A percentile compares a stretch with the other conserved stretches of the same genome.
Evolutionary conservation across 2,113 vertebrate genomes (phyloP).

Genomic region (Eurystomus gularis): DNA sequence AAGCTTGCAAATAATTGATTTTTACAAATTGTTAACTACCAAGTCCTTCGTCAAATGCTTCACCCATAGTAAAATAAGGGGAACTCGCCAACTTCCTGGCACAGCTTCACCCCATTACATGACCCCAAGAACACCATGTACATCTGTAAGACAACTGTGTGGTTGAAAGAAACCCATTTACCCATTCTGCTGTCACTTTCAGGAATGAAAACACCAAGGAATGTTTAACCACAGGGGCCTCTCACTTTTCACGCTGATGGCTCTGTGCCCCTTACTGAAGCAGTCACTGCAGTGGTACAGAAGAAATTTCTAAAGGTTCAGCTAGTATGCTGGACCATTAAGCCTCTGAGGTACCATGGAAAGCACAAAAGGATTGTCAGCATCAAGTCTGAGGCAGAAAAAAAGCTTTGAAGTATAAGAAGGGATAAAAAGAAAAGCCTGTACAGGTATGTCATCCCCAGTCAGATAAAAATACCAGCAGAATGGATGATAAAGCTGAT

Average conservation of each 20-base stretch:
- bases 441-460: neutral
- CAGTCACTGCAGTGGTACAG: neutral
- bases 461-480: conserved; percentile 43
- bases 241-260: neutral
- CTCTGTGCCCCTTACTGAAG: neutral
- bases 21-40: neutral
- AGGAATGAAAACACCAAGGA: conserved; percentile 9
- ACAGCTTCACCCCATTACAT: neutral
- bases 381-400: conserved; percentile 55
- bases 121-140: neutral
- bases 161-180: conserved; percentile 10
- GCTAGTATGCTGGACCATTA: conserved; percentile 37
- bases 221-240: neutral
- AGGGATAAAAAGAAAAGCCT: conserved; percentile 55
- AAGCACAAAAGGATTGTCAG: conserved; percentile 58
- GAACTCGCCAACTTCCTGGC: neutral
- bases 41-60: neutral
- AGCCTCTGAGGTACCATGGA: conserved; percentile 43
- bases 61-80: neutral
- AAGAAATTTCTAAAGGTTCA: conserved; percentile 36
- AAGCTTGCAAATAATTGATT: neutral
- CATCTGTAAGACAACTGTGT: neutral
- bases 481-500: neutral
- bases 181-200: neutral
- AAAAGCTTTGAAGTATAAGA: conserved; percentile 60